Conservation (phyloP, 2,888 invertebrate genomes). For the Andrena dorsata region DNA sequence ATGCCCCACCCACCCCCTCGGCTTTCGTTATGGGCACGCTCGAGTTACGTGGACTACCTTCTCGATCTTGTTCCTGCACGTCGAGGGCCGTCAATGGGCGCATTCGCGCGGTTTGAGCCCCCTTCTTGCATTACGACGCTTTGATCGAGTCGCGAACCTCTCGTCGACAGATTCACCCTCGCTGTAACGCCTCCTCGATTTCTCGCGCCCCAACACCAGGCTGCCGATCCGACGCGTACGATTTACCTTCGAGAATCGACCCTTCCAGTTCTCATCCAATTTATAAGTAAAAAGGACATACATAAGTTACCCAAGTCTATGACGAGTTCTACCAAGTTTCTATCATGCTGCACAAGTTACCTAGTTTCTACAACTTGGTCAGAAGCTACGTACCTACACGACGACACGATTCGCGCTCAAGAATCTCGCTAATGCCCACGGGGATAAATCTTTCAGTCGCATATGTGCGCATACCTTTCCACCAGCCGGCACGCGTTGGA, state of each 20-base stretch:
- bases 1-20: conserved; percentile 29
- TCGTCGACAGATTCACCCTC: conserved; percentile 6
- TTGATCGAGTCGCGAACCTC: conserved; percentile 15
- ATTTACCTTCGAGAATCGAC: conserved; percentile 9
- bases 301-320: too few species aligned
- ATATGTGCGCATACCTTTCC: background rate
- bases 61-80: conserved; percentile 46
- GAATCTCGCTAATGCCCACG: background rate
- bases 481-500: conserved; percentile 16
- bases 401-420: background rate
- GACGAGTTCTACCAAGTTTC: too few species aligned
- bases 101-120: conserved; percentile 47
- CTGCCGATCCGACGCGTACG: conserved; percentile 15
- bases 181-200: conserved; percentile 24
- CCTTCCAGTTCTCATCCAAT: background rate
- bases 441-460: conserved; percentile 39
- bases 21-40: conserved; percentile 52
- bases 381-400: background rate
- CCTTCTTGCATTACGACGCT: conserved; percentile 24
- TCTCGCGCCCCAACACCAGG: background rate
- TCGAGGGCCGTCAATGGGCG: conserved; percentile 46
- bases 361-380: background rate
- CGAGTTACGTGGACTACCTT: conserved; percentile 59
- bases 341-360: too few species aligned
- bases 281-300: background rate